Percentiles rank a stretch among this genome's conserved stretches.
Evolutionary conservation across 1,140 invertebrate genomes (phyloP).

Genomic region (Harlomillsia oculata): DNA sequence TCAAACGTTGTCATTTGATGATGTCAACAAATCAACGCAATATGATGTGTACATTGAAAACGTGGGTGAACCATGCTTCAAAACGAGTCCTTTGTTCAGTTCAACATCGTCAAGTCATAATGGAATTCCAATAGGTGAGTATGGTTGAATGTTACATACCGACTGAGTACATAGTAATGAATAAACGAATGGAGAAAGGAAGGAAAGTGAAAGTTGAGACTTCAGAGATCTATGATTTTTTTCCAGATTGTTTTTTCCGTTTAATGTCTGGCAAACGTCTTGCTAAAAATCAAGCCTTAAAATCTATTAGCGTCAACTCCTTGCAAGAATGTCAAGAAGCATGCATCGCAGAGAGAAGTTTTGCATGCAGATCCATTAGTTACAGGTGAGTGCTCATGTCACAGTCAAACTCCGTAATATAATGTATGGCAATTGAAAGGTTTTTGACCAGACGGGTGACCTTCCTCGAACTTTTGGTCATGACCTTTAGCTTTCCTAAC

Average conservation of each 20-base stretch:
- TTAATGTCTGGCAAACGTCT: slow-evolving; percentile 33
- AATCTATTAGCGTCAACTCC: slow-evolving; percentile 19
- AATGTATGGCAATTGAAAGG: no score
- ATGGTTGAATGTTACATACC: background rate
- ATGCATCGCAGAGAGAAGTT: slow-evolving; percentile 26
- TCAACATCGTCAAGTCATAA: slow-evolving; percentile 4
- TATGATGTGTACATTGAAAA: slow-evolving; percentile 33
- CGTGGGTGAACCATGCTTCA: slow-evolving; percentile 12
- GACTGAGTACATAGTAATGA: background rate
- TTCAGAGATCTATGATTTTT: background rate
- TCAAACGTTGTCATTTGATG: slow-evolving; percentile 10
- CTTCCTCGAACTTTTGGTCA: no score
- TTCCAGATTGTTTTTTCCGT: slow-evolving; percentile 33
- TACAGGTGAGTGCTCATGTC: slow-evolving; percentile 21
- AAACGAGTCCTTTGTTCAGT: slow-evolving; percentile 14
- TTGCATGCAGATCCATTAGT: slow-evolving; percentile 26
- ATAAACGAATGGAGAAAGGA: no score
- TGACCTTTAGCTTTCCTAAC: no score
- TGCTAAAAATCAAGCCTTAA: slow-evolving; percentile 24
- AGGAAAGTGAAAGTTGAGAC: background rate
- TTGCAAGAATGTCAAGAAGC: slow-evolving; percentile 31
- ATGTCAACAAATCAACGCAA: slow-evolving; percentile 17
- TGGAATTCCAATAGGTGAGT: slow-evolving; percentile 29
- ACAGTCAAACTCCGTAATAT: background rate
- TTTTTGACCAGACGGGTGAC: no score